Base-by-base conservation (phyloP, 2,888 invertebrate genomes). In the Hydriomena furcata region DNA sequence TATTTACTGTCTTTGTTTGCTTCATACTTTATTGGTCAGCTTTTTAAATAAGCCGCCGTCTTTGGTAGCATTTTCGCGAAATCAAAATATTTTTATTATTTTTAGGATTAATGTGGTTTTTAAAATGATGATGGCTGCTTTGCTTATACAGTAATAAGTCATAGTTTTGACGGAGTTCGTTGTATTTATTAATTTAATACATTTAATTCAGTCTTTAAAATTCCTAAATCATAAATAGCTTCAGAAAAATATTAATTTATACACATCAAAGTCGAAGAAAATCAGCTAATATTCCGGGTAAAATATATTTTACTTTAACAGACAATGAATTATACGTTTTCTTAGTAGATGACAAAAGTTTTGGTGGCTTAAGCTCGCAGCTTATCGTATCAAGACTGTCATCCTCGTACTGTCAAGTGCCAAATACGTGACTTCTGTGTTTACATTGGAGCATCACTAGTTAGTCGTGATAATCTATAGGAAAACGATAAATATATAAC, bases 1-100 rank as follows among this genome's bases (percentile, higher is more conserved):
- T 69, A 82, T 84, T 83, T 82, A 85, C 76, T 75, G 81, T 77
- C 79, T 82, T 85, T 85, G 83, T 84, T 70, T 68, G 52, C 55
- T 47, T 28, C 8, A 47, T 52, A 42, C 53, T 57, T 57, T 59
- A 61, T 51, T 21, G 43, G 46, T 50, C 47, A 47, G 34, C 7
- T 48, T 55, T 43, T 52, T 41, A 34, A 54, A 52, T 42, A 37
- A 52, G 7, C 21, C 24, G 11, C 23, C 24, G 37, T 25, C 38
- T 62, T 56, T 47, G 43, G 47, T 52, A 50, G 52, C 47, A 43
- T 60, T 60, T 49, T 48, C 28, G 11, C 11, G 28, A 34, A 54
- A 51, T 61, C 58, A 58, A 58, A 66, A 66, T 64, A 62, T 62
- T 63, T 54, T 51, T 17, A 32, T 37, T 10, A 36, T 30, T 11